These are phyloP conservation scores for Lycodopsis pacificus DNA, from an alignment of 2,797 vertebrate species.

Conservation along the genomic window DNA sequence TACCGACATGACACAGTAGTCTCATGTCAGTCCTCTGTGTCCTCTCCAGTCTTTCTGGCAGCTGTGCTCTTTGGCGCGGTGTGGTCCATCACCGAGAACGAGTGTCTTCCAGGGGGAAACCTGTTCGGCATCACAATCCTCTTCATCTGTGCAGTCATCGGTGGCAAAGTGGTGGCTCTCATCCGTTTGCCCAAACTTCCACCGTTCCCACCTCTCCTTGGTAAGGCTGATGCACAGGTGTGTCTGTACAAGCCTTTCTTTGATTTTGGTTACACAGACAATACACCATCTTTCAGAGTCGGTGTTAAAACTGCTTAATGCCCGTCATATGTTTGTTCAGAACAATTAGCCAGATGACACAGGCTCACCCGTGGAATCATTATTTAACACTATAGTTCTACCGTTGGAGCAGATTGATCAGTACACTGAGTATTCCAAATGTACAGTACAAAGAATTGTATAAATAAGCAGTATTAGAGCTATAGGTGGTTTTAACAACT, in stretches of 20 bases:
- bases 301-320: background rate
- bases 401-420: background rate
- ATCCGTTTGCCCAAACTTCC: slow-evolving; percentile 89
- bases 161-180: slow-evolving; percentile 90
- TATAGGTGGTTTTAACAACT: background rate
- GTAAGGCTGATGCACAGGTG: slow-evolving; percentile 79
- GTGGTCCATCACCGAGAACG: slow-evolving; percentile 91
- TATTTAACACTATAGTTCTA: background rate
- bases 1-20: background rate
- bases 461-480: background rate
- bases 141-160: slow-evolving; percentile 88
- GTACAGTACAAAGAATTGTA: background rate
- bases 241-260: background rate
- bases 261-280: slow-evolving; percentile 1
- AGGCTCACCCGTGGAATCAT: background rate
- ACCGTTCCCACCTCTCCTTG: slow-evolving; percentile 93
- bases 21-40: slow-evolving; percentile 16
- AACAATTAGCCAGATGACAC: background rate
- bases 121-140: slow-evolving; percentile 93
- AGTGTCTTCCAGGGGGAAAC: slow-evolving; percentile 95
- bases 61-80: slow-evolving; percentile 90
- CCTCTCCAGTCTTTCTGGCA: slow-evolving; percentile 83
- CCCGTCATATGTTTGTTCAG: background rate
- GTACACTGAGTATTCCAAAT: background rate
- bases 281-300: background rate